Percentiles rank a stretch among this genome's conserved stretches.
Evolutionary conservation across 2,888 invertebrate species (phyloP).

Genomic region (Philhelius pedissequus): DNA sequence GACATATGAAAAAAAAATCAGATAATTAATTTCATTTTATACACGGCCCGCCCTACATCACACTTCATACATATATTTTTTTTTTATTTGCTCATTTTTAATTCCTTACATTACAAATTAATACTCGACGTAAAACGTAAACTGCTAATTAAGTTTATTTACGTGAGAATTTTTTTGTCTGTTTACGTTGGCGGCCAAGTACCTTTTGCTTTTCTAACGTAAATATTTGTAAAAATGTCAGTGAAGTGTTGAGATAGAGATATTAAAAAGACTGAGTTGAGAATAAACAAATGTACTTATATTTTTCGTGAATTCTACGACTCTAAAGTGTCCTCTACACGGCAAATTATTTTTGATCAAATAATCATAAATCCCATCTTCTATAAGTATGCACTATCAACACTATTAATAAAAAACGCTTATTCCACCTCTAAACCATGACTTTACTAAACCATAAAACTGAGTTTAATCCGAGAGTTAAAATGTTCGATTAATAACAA

Average conservation of each 20-base stretch:
- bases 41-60: background rate
- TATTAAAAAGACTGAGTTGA: background rate
- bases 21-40: conserved; percentile 56
- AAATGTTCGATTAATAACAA: no score
- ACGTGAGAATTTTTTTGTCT: conserved; percentile 45
- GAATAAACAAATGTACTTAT: conserved; percentile 20
- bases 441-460: no score
- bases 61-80: conserved; percentile 6
- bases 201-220: conserved; percentile 6
- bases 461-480: no score
- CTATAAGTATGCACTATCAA: no score
- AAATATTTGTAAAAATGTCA: conserved; percentile 33
- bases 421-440: no score
- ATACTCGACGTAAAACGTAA: background rate
- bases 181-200: background rate
- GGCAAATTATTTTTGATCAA: background rate
- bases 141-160: conserved; percentile 54
- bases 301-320: background rate
- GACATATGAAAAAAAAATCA: conserved; percentile 10
- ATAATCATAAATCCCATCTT: no score
- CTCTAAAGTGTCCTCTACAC: background rate
- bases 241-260: conserved; percentile 23
- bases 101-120: background rate
- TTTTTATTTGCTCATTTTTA: background rate
- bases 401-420: no score